Evolutionary conservation across 2,888 invertebrate genomes (phyloP).

Genomic region (Odontomyia ornata): DNA sequence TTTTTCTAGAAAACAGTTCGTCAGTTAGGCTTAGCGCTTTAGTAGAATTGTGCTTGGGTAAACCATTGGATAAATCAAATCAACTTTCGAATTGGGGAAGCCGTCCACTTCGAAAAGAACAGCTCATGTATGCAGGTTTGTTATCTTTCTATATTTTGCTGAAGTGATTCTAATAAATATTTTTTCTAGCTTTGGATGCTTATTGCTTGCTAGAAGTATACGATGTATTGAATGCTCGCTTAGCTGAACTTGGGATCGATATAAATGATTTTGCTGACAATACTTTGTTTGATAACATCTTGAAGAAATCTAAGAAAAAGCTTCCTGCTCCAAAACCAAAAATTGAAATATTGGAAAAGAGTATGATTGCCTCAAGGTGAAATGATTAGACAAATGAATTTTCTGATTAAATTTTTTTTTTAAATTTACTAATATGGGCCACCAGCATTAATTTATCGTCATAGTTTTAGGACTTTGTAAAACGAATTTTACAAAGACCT

Average conservation of each 20-base stretch:
- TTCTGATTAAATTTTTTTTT: too few species aligned
- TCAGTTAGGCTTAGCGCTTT: constrained; percentile 70
- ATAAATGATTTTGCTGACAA: constrained; percentile 64
- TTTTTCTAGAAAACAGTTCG: constrained; percentile 11
- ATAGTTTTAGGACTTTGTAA: too few species aligned
- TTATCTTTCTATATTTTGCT: too few species aligned
- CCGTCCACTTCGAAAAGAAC: constrained; percentile 79
- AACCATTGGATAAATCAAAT: constrained; percentile 83
- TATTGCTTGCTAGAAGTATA: constrained; percentile 85
- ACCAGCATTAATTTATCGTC: too few species aligned
- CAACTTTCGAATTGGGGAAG: constrained; percentile 93
- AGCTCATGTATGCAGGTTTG: constrained; percentile 79
- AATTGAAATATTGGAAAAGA: constrained; percentile 47
- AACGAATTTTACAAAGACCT: too few species aligned
- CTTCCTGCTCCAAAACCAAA: constrained; percentile 49
- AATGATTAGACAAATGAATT: neutral
- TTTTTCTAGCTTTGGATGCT: constrained; percentile 79
- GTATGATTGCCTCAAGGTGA: constrained; percentile 12
- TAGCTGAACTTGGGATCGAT: constrained; percentile 60
- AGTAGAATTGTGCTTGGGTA: constrained; percentile 79
- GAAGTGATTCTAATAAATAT: constrained; percentile 35
- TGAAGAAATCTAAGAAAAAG: constrained; percentile 52
- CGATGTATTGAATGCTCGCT: constrained; percentile 66
- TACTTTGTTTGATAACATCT: constrained; percentile 49
- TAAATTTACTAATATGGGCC: too few species aligned